These are phyloP conservation scores for Dynastes hyllus DNA, from an alignment of 2,888 invertebrate genomes.

Conservation along the genomic window DNA sequence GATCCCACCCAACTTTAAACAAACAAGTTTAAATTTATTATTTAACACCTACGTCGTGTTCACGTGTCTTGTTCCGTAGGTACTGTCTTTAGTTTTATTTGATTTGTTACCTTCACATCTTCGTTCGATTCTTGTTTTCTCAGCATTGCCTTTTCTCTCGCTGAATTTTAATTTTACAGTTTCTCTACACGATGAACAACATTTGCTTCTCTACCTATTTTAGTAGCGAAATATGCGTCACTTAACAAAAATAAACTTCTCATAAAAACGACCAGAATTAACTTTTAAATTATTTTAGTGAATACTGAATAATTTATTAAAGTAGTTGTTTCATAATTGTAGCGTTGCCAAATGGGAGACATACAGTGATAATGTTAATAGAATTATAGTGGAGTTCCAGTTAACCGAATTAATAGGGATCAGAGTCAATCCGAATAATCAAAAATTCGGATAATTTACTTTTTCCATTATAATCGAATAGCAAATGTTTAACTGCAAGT, in stretches of 20 bases:
- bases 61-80: slow-evolving; percentile 22
- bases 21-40: slow-evolving; percentile 48
- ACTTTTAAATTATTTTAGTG: no score
- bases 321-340: no score
- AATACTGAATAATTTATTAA: no score
- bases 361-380: no score
- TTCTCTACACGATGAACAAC: not conserved
- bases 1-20: slow-evolving; percentile 36
- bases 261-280: not conserved
- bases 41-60: slow-evolving; percentile 46
- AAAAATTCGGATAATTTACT: no score
- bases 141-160: slow-evolving; percentile 1
- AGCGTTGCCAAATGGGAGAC: no score
- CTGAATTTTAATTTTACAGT: slow-evolving; percentile 24
- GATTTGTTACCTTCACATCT: slow-evolving; percentile 29
- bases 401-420: no score
- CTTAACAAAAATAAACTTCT: not conserved
- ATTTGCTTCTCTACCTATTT: not conserved
- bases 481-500: no score
- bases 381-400: no score
- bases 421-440: no score
- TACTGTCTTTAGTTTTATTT: slow-evolving; percentile 36
- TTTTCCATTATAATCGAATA: no score
- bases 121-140: not conserved
- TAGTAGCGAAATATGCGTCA: not conserved